Percentiles rank a stretch among this genome's conserved stretches.
Evolutionary conservation across 2,113 vertebrate species (phyloP).

Genomic region (Anolis carolinensis): DNA sequence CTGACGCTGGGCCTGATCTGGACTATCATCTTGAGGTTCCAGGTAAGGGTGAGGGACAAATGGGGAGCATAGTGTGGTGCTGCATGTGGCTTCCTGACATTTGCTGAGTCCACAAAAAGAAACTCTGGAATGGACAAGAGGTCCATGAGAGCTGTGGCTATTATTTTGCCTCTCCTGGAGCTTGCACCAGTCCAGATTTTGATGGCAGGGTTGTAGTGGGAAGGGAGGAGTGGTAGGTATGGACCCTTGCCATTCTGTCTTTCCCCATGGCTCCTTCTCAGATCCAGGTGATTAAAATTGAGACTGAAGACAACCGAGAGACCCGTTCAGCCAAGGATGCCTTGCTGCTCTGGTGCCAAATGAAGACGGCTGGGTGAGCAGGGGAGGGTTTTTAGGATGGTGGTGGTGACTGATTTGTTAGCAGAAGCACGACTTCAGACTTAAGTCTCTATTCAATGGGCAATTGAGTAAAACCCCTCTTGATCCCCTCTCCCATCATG

Average conservation of each 20-base stretch:
- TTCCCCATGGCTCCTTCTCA: conserved; percentile 19
- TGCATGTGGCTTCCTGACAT: not conserved
- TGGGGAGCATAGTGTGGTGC: conserved; percentile 13
- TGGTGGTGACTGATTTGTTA: rapidly evolving
- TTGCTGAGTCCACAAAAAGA: not conserved
- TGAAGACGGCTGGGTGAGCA: conserved; percentile 91
- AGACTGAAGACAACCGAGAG: conserved; percentile 94
- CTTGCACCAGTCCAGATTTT: too few relatives aligned
- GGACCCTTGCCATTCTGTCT: not conserved
- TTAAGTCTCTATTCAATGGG: too few relatives aligned
- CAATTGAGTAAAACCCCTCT: too few relatives aligned
- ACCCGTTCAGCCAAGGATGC: conserved; percentile 95
- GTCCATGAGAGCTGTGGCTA: too few relatives aligned
- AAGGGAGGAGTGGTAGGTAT: not conserved
- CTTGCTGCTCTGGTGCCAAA: conserved; percentile 95
- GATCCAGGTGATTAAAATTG: conserved; percentile 96
- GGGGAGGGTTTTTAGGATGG: not conserved
- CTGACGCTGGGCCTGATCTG: conserved; percentile 93
- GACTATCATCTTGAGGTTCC: conserved; percentile 96
- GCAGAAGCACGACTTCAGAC: too few relatives aligned
- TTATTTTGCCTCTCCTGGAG: too few relatives aligned
- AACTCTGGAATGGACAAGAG: not conserved
- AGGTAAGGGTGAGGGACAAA: conserved; percentile 73
- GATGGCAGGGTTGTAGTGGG: too few relatives aligned
- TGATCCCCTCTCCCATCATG: too few relatives aligned